Percentiles rank a stretch among this genome's conserved stretches.
Evolutionary conservation across 2,888 invertebrate species (phyloP).

Genomic region (Apamea crenata): DNA sequence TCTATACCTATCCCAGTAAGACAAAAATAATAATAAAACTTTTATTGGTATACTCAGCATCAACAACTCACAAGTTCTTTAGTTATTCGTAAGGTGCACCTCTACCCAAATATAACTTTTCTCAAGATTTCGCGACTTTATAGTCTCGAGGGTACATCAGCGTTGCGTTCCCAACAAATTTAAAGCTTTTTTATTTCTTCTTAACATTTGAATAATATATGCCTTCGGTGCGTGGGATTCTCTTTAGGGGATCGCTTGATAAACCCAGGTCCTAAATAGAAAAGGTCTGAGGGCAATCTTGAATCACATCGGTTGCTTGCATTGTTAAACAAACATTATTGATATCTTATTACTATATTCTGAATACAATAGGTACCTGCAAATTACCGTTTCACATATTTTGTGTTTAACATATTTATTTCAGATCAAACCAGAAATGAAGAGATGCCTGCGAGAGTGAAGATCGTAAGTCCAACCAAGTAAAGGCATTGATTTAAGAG

Average conservation of each 20-base stretch:
- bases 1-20: slow-evolving; percentile 1
- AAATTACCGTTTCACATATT: slow-evolving; percentile 11
- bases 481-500: neutral
- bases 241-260: slow-evolving; percentile 56
- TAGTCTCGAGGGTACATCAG: slow-evolving; percentile 54
- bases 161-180: slow-evolving; percentile 48
- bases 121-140: slow-evolving; percentile 42
- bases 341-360: slow-evolving; percentile 49
- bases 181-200: slow-evolving; percentile 58
- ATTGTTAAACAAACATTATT: slow-evolving; percentile 54
- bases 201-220: slow-evolving; percentile 63
- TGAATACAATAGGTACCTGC: slow-evolving; percentile 30
- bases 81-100: neutral
- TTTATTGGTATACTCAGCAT: neutral
- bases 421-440: neutral
- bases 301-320: slow-evolving; percentile 28
- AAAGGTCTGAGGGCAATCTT: slow-evolving; percentile 49
- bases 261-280: slow-evolving; percentile 53
- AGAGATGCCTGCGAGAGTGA: neutral
- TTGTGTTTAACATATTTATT: neutral
- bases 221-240: slow-evolving; percentile 43
- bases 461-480: neutral
- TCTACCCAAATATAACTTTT: slow-evolving; percentile 28
- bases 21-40: neutral
- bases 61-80: neutral